Conservation (phyloP, 30 jellyfish, hydroid and myxozoan species). For the Aurelia aurita complex sp. Pacific region DNA sequence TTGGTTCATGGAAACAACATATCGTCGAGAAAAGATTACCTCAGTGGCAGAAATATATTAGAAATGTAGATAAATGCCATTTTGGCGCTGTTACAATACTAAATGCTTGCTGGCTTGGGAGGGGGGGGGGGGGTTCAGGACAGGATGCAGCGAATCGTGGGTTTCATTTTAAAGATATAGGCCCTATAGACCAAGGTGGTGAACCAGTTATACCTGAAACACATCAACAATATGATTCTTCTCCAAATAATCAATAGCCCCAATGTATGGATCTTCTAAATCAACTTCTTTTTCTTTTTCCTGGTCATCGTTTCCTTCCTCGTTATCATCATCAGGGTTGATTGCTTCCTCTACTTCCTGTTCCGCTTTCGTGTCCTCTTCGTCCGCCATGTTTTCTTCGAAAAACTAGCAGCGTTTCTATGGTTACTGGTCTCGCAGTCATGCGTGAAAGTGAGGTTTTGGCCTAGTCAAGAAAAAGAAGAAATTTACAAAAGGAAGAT, state of each 20-base stretch:
- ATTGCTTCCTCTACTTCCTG: background rate
- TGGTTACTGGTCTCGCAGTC: constrained; percentile 29
- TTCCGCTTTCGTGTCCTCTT: background rate
- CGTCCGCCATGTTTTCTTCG: constrained; percentile 52
- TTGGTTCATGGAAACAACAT: no score
- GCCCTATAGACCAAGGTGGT: background rate
- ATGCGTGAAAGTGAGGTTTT: background rate
- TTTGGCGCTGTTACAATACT: no score
- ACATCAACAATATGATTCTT: constrained; percentile 5
- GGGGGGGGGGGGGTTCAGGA: no score
- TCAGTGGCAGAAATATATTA: no score
- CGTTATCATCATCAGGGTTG: background rate
- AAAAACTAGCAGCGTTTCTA: background rate
- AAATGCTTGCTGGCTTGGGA: no score
- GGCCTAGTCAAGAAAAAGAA: background rate
- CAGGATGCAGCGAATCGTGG: no score
- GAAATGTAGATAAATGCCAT: no score
- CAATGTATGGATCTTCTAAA: constrained; percentile 38
- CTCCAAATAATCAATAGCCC: constrained; percentile 38
- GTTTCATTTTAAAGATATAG: background rate
- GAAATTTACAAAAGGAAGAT: background rate
- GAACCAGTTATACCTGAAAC: constrained; percentile 20
- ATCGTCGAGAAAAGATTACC: no score
- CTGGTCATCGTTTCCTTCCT: background rate
- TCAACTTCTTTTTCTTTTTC: background rate